Evolutionary conservation across 2,888 invertebrate species (phyloP).

Genomic region (Agrochola lota): DNA sequence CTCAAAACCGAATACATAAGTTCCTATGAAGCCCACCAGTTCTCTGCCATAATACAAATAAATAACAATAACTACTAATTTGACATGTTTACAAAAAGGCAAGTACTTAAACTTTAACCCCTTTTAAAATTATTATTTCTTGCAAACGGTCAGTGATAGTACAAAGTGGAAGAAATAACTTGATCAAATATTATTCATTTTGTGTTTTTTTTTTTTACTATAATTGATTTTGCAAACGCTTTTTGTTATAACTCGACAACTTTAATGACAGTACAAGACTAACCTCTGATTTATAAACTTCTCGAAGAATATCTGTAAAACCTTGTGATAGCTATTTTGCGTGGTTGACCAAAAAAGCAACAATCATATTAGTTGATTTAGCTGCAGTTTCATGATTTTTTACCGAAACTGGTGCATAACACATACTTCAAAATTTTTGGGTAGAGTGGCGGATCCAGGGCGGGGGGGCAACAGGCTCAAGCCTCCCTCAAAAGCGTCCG

Average conservation of each 20-base stretch:
- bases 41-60: constrained; percentile 12
- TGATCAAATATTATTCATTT: constrained; percentile 55
- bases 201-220: constrained; percentile 16
- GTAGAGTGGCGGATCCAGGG: too few relatives aligned
- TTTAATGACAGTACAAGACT: constrained; percentile 1
- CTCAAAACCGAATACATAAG: constrained; percentile 25
- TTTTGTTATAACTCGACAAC: constrained; percentile 54
- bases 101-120: constrained; percentile 56
- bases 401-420: background rate
- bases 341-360: background rate
- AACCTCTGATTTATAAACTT: background rate
- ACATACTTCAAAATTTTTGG: background rate
- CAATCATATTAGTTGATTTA: background rate
- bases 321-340: background rate
- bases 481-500: too few relatives aligned
- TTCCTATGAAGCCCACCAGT: constrained; percentile 56
- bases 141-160: constrained; percentile 64
- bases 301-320: background rate
- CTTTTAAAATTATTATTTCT: constrained; percentile 49
- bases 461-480: too few relatives aligned
- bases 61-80: constrained; percentile 14
- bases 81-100: constrained; percentile 31
- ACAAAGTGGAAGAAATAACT: constrained; percentile 67
- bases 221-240: constrained; percentile 31
- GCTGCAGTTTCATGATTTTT: background rate